Evolutionary conservation across 2,797 vertebrate species (phyloP).

Genomic region (Crypturellus tataupa): DNA sequence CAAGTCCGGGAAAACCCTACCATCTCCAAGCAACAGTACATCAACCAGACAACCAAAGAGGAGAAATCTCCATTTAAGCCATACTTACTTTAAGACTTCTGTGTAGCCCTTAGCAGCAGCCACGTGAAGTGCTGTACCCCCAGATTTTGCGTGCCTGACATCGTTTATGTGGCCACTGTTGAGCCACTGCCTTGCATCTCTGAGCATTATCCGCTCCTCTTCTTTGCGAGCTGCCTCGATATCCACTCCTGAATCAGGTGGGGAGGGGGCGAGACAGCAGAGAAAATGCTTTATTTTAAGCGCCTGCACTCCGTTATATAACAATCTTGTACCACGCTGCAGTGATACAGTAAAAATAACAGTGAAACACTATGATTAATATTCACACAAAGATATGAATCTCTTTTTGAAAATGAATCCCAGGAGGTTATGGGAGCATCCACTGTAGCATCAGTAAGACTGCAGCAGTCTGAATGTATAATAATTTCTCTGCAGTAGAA

Average conservation of each 20-base stretch:
- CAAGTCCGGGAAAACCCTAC: not conserved
- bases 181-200: conserved; percentile 97
- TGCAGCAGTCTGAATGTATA: not conserved
- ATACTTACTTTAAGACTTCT: conserved; percentile 99
- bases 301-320: not conserved
- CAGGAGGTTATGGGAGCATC: not conserved
- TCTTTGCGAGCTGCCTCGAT: conserved; percentile 98
- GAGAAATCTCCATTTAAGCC: not conserved
- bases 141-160: conserved; percentile 93
- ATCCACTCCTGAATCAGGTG: conserved; percentile 88
- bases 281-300: not conserved
- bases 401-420: not conserved
- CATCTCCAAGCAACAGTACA: not conserved
- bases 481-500: not conserved
- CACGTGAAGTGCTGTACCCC: conserved; percentile 97
- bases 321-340: not conserved
- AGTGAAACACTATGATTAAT: not conserved
- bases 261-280: not conserved
- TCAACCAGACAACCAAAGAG: not conserved
- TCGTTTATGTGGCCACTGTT: conserved; percentile 97
- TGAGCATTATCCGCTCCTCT: conserved; percentile 96
- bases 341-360: not conserved
- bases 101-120: conserved; percentile 97
- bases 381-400: accelerated
- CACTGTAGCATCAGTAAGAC: not conserved